A percentile compares a stretch with the other conserved stretches of the same genome.
These are phyloP conservation scores for Bombyx huttoni DNA, from an alignment of 2,888 invertebrate genomes.

Conservation along the genomic window DNA sequence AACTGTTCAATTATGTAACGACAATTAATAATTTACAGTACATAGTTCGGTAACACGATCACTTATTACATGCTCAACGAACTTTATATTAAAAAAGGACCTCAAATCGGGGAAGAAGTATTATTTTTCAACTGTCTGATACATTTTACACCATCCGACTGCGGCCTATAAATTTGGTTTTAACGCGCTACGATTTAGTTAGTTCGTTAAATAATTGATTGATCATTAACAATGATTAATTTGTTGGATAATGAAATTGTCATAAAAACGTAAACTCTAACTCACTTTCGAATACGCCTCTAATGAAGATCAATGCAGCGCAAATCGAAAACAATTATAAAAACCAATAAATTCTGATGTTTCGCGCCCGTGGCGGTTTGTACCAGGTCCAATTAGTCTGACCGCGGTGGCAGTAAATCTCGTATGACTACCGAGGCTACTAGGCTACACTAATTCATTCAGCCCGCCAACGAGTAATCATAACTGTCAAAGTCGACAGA, in stretches of 20 bases:
- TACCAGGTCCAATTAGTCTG: slow-evolving; percentile 61
- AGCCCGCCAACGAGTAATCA: slow-evolving; percentile 43
- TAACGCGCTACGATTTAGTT: too few species aligned
- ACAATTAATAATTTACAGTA: background rate
- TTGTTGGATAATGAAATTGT: background rate
- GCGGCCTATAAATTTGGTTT: too few species aligned
- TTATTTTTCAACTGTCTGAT: too few species aligned
- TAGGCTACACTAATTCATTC: slow-evolving; percentile 69
- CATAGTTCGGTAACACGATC: background rate
- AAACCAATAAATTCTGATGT: slow-evolving; percentile 60
- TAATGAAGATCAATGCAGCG: background rate
- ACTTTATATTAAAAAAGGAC: too few species aligned
- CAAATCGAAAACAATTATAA: slow-evolving; percentile 60
- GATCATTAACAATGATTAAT: too few species aligned
- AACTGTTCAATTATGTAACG: background rate
- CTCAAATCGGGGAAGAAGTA: too few species aligned
- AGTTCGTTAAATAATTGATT: too few species aligned
- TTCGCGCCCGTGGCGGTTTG: slow-evolving; percentile 56
- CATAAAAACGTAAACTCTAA: background rate
- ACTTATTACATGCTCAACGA: too few species aligned
- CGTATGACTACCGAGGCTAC: slow-evolving; percentile 38
- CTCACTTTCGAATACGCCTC: background rate
- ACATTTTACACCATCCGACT: too few species aligned
- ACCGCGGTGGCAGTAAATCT: slow-evolving; percentile 63
- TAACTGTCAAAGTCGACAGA: slow-evolving; percentile 54